Evolutionary conservation across 1,140 invertebrate genomes (phyloP).

Genomic region (Drosophila novamexicana): DNA sequence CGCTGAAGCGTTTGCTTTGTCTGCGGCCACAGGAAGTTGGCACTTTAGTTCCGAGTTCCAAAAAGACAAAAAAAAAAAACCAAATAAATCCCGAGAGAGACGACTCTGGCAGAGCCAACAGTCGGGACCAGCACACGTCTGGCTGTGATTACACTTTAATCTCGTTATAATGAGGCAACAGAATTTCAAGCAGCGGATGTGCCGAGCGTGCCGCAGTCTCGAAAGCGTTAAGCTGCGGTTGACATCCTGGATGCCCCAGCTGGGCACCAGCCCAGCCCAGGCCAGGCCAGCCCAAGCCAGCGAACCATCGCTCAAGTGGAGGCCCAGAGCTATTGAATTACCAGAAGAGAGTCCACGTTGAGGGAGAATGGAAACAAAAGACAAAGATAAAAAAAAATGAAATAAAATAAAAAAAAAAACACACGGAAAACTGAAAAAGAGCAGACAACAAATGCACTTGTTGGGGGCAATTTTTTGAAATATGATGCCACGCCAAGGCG

Average conservation of each 20-base stretch:
- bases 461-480: constrained; percentile 64
- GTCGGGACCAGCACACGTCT: constrained; percentile 38
- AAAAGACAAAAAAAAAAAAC: constrained; percentile 27
- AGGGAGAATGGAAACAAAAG: constrained; percentile 32
- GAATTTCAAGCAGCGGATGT: constrained; percentile 68
- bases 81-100: constrained; percentile 17
- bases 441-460: constrained; percentile 70
- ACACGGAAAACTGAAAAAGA: constrained; percentile 9
- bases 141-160: constrained; percentile 76
- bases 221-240: constrained; percentile 60
- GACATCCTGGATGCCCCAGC: constrained; percentile 77
- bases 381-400: constrained; percentile 32
- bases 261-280: constrained; percentile 42
- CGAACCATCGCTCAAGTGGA: constrained; percentile 43
- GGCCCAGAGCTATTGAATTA: constrained; percentile 59
- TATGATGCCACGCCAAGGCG: constrained; percentile 70
- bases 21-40: constrained; percentile 63
- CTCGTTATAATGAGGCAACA: constrained; percentile 76
- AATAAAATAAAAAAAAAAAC: not conserved
- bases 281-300: not conserved
- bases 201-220: constrained; percentile 56
- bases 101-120: too few species aligned
- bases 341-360: constrained; percentile 26
- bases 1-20: constrained; percentile 11
- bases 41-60: constrained; percentile 32